Base-by-base conservation (phyloP, 2,113 vertebrate genomes). In the Cairina moschata region DNA sequence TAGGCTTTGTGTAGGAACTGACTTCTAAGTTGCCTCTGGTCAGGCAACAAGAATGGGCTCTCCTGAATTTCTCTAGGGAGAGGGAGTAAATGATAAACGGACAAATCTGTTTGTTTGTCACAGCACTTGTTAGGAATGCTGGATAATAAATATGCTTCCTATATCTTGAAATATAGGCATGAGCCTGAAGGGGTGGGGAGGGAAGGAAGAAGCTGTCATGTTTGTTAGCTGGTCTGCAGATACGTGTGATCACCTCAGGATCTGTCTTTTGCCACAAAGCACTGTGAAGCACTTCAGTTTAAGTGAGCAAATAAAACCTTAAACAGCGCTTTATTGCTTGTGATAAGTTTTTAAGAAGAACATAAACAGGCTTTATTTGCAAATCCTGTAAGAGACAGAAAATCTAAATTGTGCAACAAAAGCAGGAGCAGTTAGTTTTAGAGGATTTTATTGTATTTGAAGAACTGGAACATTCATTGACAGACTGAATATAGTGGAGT, bases 1-100 rank as follows among this genome's bases (percentile, higher is more conserved):
- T 72, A 74, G 62, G 59, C 31, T 1, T 2, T 0, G 0, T 29
- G 5, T 69, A 40, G 56, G 38, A 31, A 20, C 26, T 73, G 40
- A 50, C 26, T 84, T 84, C 29, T 38, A 42, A 62, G 23, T 74
- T 25, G 75, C 5, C 42, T 79, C 54, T 60, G 17, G 69, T 80
- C 0, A 0, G 79, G 25, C 40, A 80, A 11, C 13, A 40, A 59
- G 63, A 46, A 7, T 58, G 73, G 16, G 2, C 4, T 63, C 42
- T 88, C 55, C 58, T 86, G 76, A 55, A 31, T 92, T 86, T 68
- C 38, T 6, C 12, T 63, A 28, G 16, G 42, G 42, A 65, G 31
- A 40, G 48, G 32, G 50, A 69, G 21, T 36, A 68, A 60, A 59
- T 34, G 9, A 21, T 79, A 80, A 67, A 56, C 66, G 3, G 2